These are phyloP conservation scores for Melieria picta DNA, from an alignment of 2,888 invertebrate genomes.

Conservation along the genomic window DNA sequence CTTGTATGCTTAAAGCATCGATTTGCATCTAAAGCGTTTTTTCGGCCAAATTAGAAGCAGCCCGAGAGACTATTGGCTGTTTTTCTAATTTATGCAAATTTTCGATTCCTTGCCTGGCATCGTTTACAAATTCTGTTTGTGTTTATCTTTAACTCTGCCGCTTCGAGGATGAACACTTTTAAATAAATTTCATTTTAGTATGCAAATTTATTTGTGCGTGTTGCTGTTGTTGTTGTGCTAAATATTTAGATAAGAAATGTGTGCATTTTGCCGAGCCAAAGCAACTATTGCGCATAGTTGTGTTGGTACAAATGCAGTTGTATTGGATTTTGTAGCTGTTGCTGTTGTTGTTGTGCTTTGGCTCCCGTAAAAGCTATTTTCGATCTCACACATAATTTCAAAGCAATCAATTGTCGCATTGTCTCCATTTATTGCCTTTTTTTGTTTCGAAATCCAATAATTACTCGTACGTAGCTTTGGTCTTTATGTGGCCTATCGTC, in stretches of 20 bases:
- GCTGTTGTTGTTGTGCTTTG: too few species aligned
- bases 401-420: constrained; percentile 42
- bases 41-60: not conserved
- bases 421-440: not conserved
- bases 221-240: not conserved
- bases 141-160: not conserved
- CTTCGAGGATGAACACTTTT: not conserved
- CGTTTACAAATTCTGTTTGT: constrained; percentile 53
- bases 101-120: constrained; percentile 51
- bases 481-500: too few species aligned
- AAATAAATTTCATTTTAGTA: constrained; percentile 57
- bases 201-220: constrained; percentile 2
- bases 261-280: not conserved
- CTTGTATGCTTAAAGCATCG: not conserved
- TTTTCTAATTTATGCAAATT: constrained; percentile 56
- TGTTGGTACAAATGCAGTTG: constrained; percentile 5
- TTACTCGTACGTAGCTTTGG: too few species aligned
- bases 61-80: constrained; percentile 11
- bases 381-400: constrained; percentile 55
- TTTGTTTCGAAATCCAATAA: too few species aligned
- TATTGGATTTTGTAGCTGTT: too few species aligned
- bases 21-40: not conserved
- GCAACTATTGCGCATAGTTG: constrained; percentile 23
- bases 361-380: constrained; percentile 21
- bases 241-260: constrained; percentile 11